Evolutionary conservation across 2,888 invertebrate genomes (phyloP).

Genomic region (Himalopsyche kuldschensis): DNA sequence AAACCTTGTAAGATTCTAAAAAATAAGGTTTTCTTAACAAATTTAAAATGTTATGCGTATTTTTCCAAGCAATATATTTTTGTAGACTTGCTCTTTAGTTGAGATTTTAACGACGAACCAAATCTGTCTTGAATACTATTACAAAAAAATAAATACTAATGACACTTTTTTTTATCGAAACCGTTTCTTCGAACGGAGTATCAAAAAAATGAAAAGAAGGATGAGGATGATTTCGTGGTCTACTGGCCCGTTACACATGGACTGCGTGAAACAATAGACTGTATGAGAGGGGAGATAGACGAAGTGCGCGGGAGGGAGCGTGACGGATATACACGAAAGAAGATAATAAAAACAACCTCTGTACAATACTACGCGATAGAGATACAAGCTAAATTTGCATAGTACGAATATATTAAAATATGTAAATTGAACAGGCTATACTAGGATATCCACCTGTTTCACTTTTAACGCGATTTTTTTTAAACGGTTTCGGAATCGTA

Average conservation of each 20-base stretch:
- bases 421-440: not conserved
- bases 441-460: too few species aligned
- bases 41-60: too few species aligned
- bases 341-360: not conserved
- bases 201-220: conserved; percentile 9
- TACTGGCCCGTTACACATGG: conserved; percentile 30
- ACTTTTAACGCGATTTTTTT: too few species aligned
- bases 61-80: too few species aligned
- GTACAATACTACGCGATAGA: not conserved
- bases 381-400: not conserved
- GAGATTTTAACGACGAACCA: too few species aligned
- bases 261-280: conserved; percentile 29
- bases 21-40: too few species aligned
- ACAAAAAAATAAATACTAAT: not conserved
- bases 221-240: conserved; percentile 36
- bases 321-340: not conserved
- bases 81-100: too few species aligned
- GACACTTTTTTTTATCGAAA: not conserved
- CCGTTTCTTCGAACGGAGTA: not conserved
- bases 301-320: not conserved
- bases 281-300: not conserved
- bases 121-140: too few species aligned
- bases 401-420: not conserved
- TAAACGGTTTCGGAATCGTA: too few species aligned
- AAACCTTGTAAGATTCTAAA: too few species aligned